These are phyloP conservation scores for Bombus pascuorum DNA, from an alignment of 1,140 invertebrate genomes.

Conservation along the genomic window DNA sequence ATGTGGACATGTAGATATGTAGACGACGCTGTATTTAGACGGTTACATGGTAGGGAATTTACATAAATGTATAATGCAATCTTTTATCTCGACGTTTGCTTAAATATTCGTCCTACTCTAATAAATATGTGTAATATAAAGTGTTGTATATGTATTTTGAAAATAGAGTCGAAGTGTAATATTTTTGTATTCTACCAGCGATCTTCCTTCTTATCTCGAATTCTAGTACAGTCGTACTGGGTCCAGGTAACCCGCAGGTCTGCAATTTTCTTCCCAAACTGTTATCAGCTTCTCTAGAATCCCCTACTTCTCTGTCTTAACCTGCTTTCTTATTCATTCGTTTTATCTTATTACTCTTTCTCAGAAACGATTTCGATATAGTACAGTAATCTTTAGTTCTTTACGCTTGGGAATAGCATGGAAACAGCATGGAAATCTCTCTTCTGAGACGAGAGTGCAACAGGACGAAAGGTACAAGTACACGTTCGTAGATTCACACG, in stretches of 20 bases:
- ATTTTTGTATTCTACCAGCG: constrained; percentile 4
- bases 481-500: constrained; percentile 1
- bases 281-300: constrained; percentile 7
- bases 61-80: too few relatives aligned
- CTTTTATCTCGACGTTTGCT: too few relatives aligned
- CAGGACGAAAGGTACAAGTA: not conserved
- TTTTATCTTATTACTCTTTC: not conserved
- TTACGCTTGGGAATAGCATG: too few relatives aligned
- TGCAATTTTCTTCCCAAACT: constrained; percentile 23
- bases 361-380: not conserved
- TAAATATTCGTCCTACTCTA: too few relatives aligned
- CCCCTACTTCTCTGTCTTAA: not conserved
- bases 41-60: not conserved
- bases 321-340: not conserved
- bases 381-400: not conserved
- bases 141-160: not conserved
- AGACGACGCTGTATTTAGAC: too few relatives aligned
- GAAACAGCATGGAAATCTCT: not conserved
- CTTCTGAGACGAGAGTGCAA: not conserved
- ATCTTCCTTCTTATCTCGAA: constrained; percentile 15
- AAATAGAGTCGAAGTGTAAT: not conserved
- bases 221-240: not conserved
- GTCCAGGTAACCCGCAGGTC: not conserved
- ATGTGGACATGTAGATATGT: too few relatives aligned
- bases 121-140: not conserved